Percentiles rank a stretch among this genome's conserved stretches.
Evolutionary conservation across 92 coral and sea anemone species (phyloP).

Genomic region (Paragorgia papillata): DNA sequence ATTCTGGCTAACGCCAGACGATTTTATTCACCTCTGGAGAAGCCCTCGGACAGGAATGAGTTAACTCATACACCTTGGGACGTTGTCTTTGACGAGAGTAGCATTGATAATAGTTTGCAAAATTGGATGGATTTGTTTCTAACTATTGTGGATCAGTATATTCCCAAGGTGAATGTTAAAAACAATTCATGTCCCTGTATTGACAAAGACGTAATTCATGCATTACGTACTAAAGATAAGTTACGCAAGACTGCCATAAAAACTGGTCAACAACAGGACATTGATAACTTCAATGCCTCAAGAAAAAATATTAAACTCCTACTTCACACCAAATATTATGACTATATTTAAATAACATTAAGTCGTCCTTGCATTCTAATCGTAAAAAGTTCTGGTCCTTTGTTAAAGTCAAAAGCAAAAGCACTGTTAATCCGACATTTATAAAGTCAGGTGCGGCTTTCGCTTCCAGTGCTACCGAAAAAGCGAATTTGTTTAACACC

Average conservation of each 20-base stretch:
- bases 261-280: not conserved
- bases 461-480: no score
- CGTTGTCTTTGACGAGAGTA: not conserved
- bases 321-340: not conserved
- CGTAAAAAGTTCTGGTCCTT: not conserved
- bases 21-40: no score
- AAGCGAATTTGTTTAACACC: not conserved
- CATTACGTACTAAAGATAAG: not conserved
- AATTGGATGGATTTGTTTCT: not conserved
- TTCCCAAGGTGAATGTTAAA: conserved; percentile 1
- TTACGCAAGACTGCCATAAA: not conserved
- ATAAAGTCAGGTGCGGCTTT: no score
- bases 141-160: not conserved
- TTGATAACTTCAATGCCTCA: not conserved
- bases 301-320: not conserved
- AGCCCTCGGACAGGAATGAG: no score
- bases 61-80: not conserved
- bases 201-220: not conserved
- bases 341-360: not conserved
- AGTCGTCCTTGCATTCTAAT: no score
- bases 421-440: not conserved
- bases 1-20: no score
- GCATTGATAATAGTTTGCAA: not conserved
- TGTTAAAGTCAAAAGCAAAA: not conserved
- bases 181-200: no score